Percentiles rank a stretch among this genome's conserved stretches.
These are phyloP conservation scores for Borostomias antarcticus DNA, from an alignment of 2,797 vertebrate species.

Conservation along the genomic window DNA sequence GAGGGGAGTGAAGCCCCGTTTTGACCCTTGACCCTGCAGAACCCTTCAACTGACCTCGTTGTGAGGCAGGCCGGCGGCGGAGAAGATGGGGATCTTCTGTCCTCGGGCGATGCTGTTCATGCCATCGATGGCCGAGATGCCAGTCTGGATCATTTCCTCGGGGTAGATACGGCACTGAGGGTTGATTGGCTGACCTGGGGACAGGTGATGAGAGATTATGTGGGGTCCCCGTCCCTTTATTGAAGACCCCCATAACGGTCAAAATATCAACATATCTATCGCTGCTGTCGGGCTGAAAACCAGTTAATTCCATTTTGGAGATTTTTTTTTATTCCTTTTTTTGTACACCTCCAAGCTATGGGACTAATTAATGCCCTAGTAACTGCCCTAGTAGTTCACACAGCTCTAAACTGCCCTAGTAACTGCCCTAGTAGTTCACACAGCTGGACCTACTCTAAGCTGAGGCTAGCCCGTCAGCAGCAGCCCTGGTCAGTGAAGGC, in stretches of 20 bases:
- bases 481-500: background rate
- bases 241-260: too few species aligned
- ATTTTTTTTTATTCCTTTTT: too few species aligned
- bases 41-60: slow-evolving; percentile 82
- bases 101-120: slow-evolving; percentile 99
- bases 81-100: slow-evolving; percentile 98
- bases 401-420: too few species aligned
- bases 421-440: too few species aligned
- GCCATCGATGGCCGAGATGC: slow-evolving; percentile 96
- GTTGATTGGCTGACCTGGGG: slow-evolving; percentile 88
- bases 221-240: too few species aligned
- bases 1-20: background rate
- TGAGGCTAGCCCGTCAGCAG: background rate
- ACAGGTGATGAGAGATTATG: background rate
- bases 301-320: too few species aligned
- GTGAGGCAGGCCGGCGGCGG: slow-evolving; percentile 95
- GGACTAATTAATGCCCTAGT: too few species aligned
- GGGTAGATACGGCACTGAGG: slow-evolving; percentile 98
- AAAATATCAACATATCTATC: too few species aligned
- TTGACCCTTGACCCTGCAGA: background rate
- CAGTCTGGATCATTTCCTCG: slow-evolving; percentile 98
- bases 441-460: background rate
- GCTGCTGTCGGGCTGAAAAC: too few species aligned
- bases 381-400: too few species aligned
- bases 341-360: too few species aligned